phyloP scores from a whole-genome alignment of 35 echinoderm and acorn worm genomes.

The Acanthaster planci region DNA sequence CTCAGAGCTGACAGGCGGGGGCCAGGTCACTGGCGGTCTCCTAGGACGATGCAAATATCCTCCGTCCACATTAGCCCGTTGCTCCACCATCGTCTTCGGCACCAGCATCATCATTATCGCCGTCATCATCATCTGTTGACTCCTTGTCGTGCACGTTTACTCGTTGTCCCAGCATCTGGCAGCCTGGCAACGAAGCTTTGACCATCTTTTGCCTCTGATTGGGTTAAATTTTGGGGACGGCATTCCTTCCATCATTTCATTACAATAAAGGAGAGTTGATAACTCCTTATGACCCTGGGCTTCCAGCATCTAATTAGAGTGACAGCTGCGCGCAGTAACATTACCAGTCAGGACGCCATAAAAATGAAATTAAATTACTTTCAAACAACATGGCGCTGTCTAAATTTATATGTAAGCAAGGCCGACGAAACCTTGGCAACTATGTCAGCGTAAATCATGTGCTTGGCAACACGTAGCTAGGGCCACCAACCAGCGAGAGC shows the following conservation, averaged over 20 bases:
- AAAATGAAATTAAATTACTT: constrained; percentile 24
- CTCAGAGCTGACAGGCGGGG: constrained; percentile 8
- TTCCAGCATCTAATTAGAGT: constrained; percentile 16
- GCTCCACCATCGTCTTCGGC: background rate
- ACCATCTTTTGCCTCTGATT: no score
- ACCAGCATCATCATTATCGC: no score
- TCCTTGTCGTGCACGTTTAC: constrained; percentile 4
- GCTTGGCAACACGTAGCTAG: no score
- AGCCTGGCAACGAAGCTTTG: background rate
- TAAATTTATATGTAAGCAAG: background rate
- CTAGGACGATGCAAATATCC: background rate
- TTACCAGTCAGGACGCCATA: constrained; percentile 14
- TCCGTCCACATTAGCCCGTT: background rate
- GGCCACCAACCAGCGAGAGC: no score
- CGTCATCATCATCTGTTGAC: no score
- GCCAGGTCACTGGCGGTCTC: constrained; percentile 8
- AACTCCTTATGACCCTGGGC: constrained; percentile 7
- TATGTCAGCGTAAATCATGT: constrained; percentile 16
- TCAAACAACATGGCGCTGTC: constrained; percentile 1
- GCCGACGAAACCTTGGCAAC: constrained; percentile 7
- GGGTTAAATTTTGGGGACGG: background rate
- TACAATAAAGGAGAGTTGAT: constrained; percentile 4
- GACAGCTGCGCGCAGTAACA: constrained; percentile 23
- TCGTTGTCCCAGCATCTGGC: background rate
- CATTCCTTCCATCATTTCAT: constrained; percentile 22